Evolutionary conservation across 2,797 vertebrate genomes (phyloP), one percentile per base, ranked within the genome.

Genomic region (Hirundo rustica): DNA sequence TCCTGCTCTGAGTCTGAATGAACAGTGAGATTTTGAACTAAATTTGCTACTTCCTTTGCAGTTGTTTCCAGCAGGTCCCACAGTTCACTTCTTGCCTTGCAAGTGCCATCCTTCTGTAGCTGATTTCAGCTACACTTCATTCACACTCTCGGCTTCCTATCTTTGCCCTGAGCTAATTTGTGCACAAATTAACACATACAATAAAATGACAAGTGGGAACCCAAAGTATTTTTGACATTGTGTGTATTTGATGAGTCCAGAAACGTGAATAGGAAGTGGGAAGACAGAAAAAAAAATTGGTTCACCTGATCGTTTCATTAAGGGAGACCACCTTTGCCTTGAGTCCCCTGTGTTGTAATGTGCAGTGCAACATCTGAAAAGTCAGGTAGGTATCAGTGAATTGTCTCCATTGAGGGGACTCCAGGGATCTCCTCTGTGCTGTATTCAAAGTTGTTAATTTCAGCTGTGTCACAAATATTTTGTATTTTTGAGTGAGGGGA

Each of bases 271-370:
- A 76, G 38, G 62, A 82, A 60, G 19, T 67, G 17, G 3, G 30
- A 86, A 71, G 16, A 26, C 27, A 83, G 27, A 54, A 45, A 54
- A 42, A 54, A 42, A 72, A 75, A 57, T 11, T 9, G 36, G 11
- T 55, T 92, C 3, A 74, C 62, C 21, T 66, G 18, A 29, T 34
- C 17, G 21, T 81, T 78, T 67, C 2, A 3, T 48, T 84, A 26
- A 61, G 19, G 40, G 77, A 36, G 42, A 53, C 32, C 21, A 54
- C 67, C 81, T 67, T 84, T 38, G 64, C 42, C 30, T 62, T 45
- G 38, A 34, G 13, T 57, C 8, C 15, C n/a, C 32, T 45, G 6
- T 3, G 5, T 44, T 78, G 32, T 60, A 77, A 80, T 0, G 1
- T 48, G n/a, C n/a, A 88, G 64, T 57, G 13, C 26, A 65, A 6